Evolutionary conservation across 2,888 invertebrate species (phyloP), one percentile per base, ranked within the genome.

Genomic region (Synergus gifuensis): DNA sequence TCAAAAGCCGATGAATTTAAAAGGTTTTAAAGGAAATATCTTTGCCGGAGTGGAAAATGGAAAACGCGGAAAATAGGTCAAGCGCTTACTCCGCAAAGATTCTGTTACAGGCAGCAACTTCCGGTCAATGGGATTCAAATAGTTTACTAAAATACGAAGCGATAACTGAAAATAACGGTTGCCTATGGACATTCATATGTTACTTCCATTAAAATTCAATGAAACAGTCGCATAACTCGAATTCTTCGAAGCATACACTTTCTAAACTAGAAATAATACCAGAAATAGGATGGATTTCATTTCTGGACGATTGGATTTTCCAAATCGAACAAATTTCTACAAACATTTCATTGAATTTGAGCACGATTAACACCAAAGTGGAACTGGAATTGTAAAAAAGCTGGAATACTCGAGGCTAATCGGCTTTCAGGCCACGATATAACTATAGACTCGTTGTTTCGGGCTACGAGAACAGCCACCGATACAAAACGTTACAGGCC

Each of bases 81-180:
- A 16, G 28, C 14, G 64, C 40, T 44, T 18, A 44, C 42, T 16
- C 28, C 2, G 28, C 14, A 49, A 66, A 36, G 60, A 60, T 76
- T 49, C 28, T 69, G 64, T 60, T 73, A 28, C 40, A 58, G 28
- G 58, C 62, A 78, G 77, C 81, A 79, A 79, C 82, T 81, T 81
- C 79, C 81, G 77, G 82, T 82, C 78, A 82, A 81, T 82, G 81
- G 79, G 80, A 81, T 82, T 83, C 81, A 82, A 82, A 82, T 78
- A 58, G 82, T 63, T 82, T 67, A 76, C 60, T 77, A 79, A 83
- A 81, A 82, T 82, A 82, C 81, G 79, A 78, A 54, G 76, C 80
- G 79, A 80, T 83, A 76, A 67, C 58, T 78, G 81, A 78, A 83
- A 83, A 83, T 83, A 82, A 83, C 81, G 67, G 8, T 28, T 78